Percentiles rank a stretch among this genome's conserved stretches.
phyloP scores from a whole-genome alignment of 2,113 vertebrate species.

The Psittacula cyanocephala region DNA sequence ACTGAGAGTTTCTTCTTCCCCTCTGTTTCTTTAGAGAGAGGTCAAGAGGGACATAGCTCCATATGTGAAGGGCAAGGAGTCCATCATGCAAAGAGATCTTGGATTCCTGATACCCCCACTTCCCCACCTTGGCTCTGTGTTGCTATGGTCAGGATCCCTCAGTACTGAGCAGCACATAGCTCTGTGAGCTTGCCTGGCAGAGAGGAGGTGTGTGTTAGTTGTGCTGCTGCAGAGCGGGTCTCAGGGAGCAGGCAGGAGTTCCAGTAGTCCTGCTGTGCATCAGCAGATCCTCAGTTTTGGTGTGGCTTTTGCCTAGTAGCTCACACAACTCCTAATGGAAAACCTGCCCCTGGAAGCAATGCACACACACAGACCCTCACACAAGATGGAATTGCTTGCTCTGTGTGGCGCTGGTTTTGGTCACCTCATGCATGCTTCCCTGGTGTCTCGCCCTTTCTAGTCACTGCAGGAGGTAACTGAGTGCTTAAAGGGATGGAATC shows the following conservation, averaged over 20 bases:
- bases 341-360: neutral
- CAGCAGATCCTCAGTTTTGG: neutral
- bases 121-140: neutral
- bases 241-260: neutral
- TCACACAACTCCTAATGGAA: neutral
- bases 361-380: neutral
- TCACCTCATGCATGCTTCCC: neutral
- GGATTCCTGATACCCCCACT: neutral
- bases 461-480: neutral
- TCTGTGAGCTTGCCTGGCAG: neutral
- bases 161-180: accelerated
- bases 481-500: neutral
- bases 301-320: neutral
- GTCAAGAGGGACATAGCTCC: too few relatives aligned
- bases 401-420: neutral
- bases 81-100: neutral
- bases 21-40: neutral
- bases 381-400: neutral
- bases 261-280: accelerated
- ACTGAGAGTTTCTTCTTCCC: neutral
- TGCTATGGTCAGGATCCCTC: accelerated
- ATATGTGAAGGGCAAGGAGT: neutral
- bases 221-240: accelerated
- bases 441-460: neutral
- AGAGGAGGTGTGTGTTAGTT: accelerated